A percentile compares a stretch with the other conserved stretches of the same genome.
phyloP scores from a whole-genome alignment of 2,888 invertebrate genomes.

The Lymantria dispar region DNA sequence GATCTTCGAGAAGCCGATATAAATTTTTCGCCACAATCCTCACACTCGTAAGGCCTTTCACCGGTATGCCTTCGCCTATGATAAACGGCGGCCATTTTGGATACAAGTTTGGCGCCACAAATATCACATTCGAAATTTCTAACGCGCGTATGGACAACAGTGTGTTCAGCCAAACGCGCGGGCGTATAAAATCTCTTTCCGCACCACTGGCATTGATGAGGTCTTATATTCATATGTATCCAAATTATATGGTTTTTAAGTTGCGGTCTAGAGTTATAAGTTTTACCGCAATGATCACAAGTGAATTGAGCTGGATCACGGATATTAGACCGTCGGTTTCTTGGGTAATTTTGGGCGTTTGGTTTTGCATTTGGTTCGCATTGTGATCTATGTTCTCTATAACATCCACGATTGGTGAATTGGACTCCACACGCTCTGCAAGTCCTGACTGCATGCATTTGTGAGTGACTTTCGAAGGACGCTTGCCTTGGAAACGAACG shows the following conservation, averaged over 20 bases:
- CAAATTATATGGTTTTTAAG: conserved; percentile 73
- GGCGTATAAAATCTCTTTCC: conserved; percentile 76
- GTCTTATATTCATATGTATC: conserved; percentile 74
- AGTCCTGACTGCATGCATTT: conserved; percentile 68
- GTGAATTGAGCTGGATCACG: conserved; percentile 66
- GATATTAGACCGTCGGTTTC: conserved; percentile 56
- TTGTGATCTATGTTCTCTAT: conserved; percentile 59
- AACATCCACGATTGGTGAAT: conserved; percentile 66
- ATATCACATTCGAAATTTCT: conserved; percentile 79
- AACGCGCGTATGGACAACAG: conserved; percentile 76
- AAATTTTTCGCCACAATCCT: conserved; percentile 66
- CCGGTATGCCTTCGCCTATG: conserved; percentile 74
- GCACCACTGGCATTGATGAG: conserved; percentile 77
- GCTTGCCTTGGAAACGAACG: conserved; percentile 52
- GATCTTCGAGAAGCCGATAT: conserved; percentile 67
- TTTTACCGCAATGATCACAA: conserved; percentile 67
- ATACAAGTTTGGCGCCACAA: conserved; percentile 71
- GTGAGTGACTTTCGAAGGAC: conserved; percentile 58
- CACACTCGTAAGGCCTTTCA: conserved; percentile 69
- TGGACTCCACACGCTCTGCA: conserved; percentile 62
- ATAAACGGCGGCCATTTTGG: conserved; percentile 72
- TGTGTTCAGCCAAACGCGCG: conserved; percentile 75
- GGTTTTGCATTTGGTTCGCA: conserved; percentile 71
- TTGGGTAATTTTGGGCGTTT: conserved; percentile 43
- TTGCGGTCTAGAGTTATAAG: conserved; percentile 61